Evolutionary conservation across 1,140 invertebrate genomes (phyloP).

Genomic region (Rhagoletis zephyria): DNA sequence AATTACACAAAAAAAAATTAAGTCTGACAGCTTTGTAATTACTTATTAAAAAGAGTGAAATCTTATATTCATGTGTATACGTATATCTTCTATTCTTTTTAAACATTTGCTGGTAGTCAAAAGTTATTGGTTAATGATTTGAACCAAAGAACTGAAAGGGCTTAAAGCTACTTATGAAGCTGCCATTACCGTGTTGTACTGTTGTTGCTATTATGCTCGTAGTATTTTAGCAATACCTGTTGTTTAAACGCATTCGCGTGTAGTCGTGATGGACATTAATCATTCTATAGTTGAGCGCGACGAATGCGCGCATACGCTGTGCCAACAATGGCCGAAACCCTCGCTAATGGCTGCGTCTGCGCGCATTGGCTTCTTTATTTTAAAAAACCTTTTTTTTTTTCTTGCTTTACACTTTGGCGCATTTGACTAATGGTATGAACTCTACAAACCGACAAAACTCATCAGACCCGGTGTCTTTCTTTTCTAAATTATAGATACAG

Average conservation of each 20-base stretch:
- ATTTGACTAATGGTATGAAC: slow-evolving; percentile 3
- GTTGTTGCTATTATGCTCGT: too few species aligned
- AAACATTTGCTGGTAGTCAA: background rate
- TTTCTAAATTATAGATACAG: background rate
- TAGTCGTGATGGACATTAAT: slow-evolving; percentile 16
- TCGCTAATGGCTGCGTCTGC: background rate
- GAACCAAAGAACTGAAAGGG: background rate
- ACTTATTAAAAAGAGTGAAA: background rate
- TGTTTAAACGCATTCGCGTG: background rate
- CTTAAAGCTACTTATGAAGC: background rate
- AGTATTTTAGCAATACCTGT: background rate
- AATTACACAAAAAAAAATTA: too few species aligned
- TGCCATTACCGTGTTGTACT: background rate
- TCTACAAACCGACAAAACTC: background rate
- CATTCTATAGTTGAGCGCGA: slow-evolving; percentile 14
- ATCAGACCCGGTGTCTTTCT: slow-evolving; percentile 29
- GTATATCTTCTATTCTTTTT: background rate
- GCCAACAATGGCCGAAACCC: slow-evolving; percentile 6
- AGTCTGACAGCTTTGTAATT: background rate
- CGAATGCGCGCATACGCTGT: background rate
- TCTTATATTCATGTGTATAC: background rate
- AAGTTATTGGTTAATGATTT: background rate
- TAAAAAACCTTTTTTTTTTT: background rate
- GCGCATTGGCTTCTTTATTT: background rate
- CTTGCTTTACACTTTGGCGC: background rate